These are phyloP conservation scores for Desoria tigrina DNA, from an alignment of 2,888 invertebrate genomes.

Conservation along the genomic window DNA sequence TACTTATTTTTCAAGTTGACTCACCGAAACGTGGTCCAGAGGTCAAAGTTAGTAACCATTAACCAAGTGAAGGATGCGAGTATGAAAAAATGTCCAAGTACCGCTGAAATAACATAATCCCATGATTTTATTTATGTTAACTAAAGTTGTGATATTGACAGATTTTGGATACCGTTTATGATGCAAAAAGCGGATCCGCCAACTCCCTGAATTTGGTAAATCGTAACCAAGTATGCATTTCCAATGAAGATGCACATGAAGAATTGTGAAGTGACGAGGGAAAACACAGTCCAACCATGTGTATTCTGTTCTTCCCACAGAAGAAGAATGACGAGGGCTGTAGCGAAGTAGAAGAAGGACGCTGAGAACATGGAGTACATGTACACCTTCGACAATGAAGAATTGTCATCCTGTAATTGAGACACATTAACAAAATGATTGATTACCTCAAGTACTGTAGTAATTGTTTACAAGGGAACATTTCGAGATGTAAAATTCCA, in stretches of 20 bases:
- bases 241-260: slow-evolving; percentile 5
- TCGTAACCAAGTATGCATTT: neutral
- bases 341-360: neutral
- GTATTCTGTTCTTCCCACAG: slow-evolving; percentile 16
- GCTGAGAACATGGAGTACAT: slow-evolving; percentile 3
- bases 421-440: too few relatives aligned
- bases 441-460: too few relatives aligned
- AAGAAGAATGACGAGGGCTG: neutral
- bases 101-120: slow-evolving; percentile 6
- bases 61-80: slow-evolving; percentile 12
- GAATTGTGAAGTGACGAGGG: neutral
- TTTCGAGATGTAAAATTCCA: too few relatives aligned
- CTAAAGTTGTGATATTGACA: too few relatives aligned
- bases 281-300: slow-evolving; percentile 8
- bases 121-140: too few relatives aligned
- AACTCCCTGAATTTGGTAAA: neutral
- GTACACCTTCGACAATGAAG: neutral
- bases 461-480: too few relatives aligned
- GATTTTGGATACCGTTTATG: slow-evolving; percentile 2
- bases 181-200: neutral
- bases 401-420: too few relatives aligned
- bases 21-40: slow-evolving; percentile 14
- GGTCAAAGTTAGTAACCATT: neutral
- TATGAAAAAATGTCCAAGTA: slow-evolving; percentile 11
- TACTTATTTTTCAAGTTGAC: too few relatives aligned